Evolutionary conservation across 1,140 invertebrate species (phyloP), one percentile per base, ranked within the genome.

Genomic region (Bombus consobrinus): DNA sequence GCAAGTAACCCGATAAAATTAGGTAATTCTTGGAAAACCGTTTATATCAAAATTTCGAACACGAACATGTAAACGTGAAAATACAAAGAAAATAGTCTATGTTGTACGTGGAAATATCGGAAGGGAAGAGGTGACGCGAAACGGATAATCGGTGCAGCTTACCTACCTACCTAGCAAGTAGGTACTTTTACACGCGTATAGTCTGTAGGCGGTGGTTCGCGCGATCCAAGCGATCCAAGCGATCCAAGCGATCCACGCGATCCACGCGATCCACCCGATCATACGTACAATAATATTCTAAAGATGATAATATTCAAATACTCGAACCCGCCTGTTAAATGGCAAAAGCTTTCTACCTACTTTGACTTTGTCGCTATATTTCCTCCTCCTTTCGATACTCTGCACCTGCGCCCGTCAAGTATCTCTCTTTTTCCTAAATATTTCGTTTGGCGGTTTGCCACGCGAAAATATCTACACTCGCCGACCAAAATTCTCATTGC

Each of bases 81-180:
- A 53, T 22, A 34, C 25, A 25, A 32, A 53, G 18, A 34, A 53
- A 74, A 25, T 53, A 9, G 10, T 32, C n/a, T 25, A 6, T 41
- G 28, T 59, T 9, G 18, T 28, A n/a, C 28, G n/a, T 43, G n/a
- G 76, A 66, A 47, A 78, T 78, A 37, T 47, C 1, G 9, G 9
- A 9, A 8, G n/a, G 10, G 9, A 9, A 8, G n/a, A 15, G 22
- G 22, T n/a, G 28, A 62, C 34, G 59, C n/a, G 75, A 64, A 78
- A 25, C 39, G 10, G n/a, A 47, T 68, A 68, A 79, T 68, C 77
- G 41, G 64, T 37, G 22, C 64, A 28, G 22, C 32, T 64, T 66
- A 79, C 64, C 62, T 53, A 22, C 41, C 77, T 66, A 79, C 77
- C 62, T 79, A 68, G 2, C 18, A 47, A 37, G 2, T 66, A 47